Percentiles rank a stretch among this genome's conserved stretches.
Conservation (phyloP, 64 coral and sea anemone genomes). For the Hydrozoanthus tunicans region DNA sequence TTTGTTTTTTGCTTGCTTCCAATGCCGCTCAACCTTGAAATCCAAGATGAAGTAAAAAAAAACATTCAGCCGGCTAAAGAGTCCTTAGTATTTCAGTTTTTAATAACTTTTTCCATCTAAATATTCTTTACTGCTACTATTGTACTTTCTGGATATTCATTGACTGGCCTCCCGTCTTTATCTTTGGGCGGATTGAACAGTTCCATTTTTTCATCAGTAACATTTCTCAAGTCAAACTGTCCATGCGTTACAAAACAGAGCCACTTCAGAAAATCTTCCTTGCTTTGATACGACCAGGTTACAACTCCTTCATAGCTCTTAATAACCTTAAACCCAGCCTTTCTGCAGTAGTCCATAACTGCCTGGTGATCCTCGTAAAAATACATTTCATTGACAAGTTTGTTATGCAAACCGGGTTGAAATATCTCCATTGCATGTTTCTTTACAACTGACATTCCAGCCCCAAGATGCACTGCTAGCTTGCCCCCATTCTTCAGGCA, state of each 20-base stretch:
- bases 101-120: not conserved
- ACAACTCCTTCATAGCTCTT: not conserved
- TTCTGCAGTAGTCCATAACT: conserved; percentile 7
- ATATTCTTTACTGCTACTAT: conserved; percentile 35
- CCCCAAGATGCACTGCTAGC: conserved; percentile 11
- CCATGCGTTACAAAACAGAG: conserved; percentile 30
- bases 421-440: conserved; percentile 21
- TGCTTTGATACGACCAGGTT: conserved; percentile 22
- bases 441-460: not conserved
- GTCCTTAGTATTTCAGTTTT: too few species aligned
- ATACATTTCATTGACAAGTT: conserved; percentile 34
- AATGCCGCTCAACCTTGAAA: too few species aligned
- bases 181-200: conserved; percentile 26
- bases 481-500: conserved; percentile 28
- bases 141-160: conserved; percentile 3
- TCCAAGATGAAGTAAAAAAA: too few species aligned
- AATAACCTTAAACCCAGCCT: conserved; percentile 23
- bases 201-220: conserved; percentile 19
- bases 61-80: too few species aligned
- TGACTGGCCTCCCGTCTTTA: not conserved
- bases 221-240: conserved; percentile 19
- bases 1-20: too few species aligned
- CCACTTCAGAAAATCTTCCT: conserved; percentile 41
- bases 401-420: conserved; percentile 13
- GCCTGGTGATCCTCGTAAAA: conserved; percentile 8